Evolutionary conservation across 2,888 invertebrate species (phyloP).

Genomic region (Agrenia bidenticulata): DNA sequence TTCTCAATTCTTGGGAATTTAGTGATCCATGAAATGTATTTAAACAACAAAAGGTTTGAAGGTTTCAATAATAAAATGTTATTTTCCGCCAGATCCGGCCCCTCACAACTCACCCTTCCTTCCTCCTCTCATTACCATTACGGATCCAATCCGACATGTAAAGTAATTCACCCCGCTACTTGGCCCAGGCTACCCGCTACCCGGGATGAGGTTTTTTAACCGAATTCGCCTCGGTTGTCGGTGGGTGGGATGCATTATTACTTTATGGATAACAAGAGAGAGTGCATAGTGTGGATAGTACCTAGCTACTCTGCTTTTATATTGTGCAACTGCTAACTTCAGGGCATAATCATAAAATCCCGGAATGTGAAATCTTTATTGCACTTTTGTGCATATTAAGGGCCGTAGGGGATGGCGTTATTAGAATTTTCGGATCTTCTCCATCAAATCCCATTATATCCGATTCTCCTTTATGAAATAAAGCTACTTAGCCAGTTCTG

Average conservation of each 20-base stretch:
- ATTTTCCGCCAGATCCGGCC: neutral
- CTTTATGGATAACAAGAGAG: too few species aligned
- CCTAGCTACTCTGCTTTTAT: neutral
- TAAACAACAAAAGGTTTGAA: conserved; percentile 10
- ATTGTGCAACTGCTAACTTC: neutral
- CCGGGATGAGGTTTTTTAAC: conserved; percentile 3
- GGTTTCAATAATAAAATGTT: conserved; percentile 12
- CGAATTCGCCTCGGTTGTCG: conserved; percentile 12
- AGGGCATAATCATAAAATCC: conserved; percentile 13
- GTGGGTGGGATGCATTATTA: conserved; percentile 19
- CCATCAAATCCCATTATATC: neutral
- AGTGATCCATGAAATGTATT: conserved; percentile 12
- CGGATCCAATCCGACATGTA: neutral
- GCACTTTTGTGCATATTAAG: conserved; percentile 15
- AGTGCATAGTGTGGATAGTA: too few species aligned
- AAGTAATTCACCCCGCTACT: neutral
- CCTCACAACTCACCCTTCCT: neutral
- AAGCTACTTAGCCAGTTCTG: neutral
- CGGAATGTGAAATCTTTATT: conserved; percentile 21
- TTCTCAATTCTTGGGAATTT: neutral
- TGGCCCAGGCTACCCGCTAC: neutral
- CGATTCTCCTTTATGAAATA: neutral
- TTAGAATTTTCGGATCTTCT: neutral
- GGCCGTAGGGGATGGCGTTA: conserved; percentile 2
- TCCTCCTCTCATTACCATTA: conserved; percentile 11